phyloP scores from a whole-genome alignment of 1,140 invertebrate species.

The Pinna nobilis region DNA sequence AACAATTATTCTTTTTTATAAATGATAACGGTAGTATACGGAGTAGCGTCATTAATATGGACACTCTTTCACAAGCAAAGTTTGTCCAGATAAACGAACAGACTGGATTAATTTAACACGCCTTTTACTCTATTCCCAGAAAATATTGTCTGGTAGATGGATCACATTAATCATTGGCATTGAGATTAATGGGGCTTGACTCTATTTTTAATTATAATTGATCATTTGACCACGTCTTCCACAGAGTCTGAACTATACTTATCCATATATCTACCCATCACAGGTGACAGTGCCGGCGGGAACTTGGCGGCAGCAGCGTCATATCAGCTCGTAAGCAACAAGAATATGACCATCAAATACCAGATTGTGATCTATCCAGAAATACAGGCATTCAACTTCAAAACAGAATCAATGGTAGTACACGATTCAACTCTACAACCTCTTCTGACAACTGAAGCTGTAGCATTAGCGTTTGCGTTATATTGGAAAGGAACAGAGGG shows the following conservation, averaged over 20 bases:
- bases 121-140: background rate
- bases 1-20: too few species aligned
- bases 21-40: too few species aligned
- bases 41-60: too few species aligned
- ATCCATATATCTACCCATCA: constrained; percentile 26
- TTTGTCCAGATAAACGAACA: too few species aligned
- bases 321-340: constrained; percentile 49
- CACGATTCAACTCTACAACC: constrained; percentile 49
- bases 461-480: constrained; percentile 48
- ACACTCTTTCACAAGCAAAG: too few species aligned
- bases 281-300: constrained; percentile 66
- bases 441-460: constrained; percentile 53
- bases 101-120: too few species aligned
- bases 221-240: background rate
- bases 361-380: constrained; percentile 66
- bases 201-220: background rate
- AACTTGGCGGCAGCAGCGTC: constrained; percentile 62
- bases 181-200: background rate
- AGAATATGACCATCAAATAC: constrained; percentile 39
- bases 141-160: background rate
- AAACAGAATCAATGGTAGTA: constrained; percentile 66
- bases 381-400: constrained; percentile 62
- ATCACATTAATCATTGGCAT: background rate
- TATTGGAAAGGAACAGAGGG: background rate
- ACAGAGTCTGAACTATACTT: background rate